phyloP scores from a whole-genome alignment of 1,140 invertebrate species.

The Drosophila nigrodunni region DNA sequence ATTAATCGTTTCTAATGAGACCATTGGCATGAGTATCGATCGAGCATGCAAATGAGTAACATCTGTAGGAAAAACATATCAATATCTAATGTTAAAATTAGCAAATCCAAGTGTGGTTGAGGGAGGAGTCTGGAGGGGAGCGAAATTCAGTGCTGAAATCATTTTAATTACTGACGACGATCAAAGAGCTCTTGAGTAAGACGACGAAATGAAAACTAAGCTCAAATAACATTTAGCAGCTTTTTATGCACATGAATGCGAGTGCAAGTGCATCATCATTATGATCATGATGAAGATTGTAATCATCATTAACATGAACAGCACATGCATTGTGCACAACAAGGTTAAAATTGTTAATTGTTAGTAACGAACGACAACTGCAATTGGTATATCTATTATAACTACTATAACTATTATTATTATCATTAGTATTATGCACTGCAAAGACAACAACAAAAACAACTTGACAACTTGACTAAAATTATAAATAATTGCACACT shows the following conservation, averaged over 20 bases:
- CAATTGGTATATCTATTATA: slow-evolving; percentile 25
- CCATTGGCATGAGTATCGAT: slow-evolving; percentile 20
- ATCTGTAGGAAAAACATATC: slow-evolving; percentile 30
- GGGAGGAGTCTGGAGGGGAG: not conserved
- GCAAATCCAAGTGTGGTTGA: not conserved
- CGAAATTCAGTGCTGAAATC: slow-evolving; percentile 37
- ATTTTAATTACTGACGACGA: slow-evolving; percentile 58
- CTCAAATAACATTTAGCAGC: slow-evolving; percentile 67
- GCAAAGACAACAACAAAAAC: slow-evolving; percentile 11
- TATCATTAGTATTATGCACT: slow-evolving; percentile 46
- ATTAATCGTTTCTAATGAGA: slow-evolving; percentile 48
- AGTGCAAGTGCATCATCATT: slow-evolving; percentile 51
- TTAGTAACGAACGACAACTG: slow-evolving; percentile 40
- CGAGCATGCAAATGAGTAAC: slow-evolving; percentile 53
- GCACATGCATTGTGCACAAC: slow-evolving; percentile 61
- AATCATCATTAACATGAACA: slow-evolving; percentile 35
- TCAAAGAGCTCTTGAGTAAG: slow-evolving; percentile 45
- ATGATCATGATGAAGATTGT: slow-evolving; percentile 8
- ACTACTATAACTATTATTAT: not conserved
- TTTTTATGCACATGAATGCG: slow-evolving; percentile 63
- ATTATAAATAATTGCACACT: slow-evolving; percentile 74
- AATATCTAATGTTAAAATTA: slow-evolving; percentile 9
- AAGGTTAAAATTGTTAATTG: slow-evolving; percentile 62
- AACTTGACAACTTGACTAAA: slow-evolving; percentile 35
- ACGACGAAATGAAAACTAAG: slow-evolving; percentile 35